These are phyloP conservation scores for Latheticus oryzae DNA, from an alignment of 2,888 invertebrate genomes.

Conservation along the genomic window DNA sequence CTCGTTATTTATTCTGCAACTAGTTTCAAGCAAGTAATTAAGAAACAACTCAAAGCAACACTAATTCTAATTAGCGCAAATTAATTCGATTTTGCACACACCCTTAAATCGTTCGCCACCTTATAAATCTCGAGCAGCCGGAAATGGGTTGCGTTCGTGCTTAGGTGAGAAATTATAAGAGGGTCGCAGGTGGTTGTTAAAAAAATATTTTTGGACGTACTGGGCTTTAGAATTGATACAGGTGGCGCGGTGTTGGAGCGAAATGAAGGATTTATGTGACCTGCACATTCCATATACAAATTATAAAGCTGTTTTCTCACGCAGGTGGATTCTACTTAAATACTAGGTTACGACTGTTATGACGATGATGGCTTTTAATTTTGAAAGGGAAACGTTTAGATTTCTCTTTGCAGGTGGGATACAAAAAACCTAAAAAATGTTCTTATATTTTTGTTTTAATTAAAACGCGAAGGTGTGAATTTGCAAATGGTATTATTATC, in stretches of 20 bases:
- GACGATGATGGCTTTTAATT: conserved; percentile 36
- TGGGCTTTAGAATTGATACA: conserved; percentile 36
- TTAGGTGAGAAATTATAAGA: conserved; percentile 38
- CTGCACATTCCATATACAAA: conserved; percentile 43
- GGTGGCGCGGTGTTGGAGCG: conserved; percentile 37
- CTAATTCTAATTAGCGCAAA: conserved; percentile 12
- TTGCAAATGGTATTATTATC: too few species aligned
- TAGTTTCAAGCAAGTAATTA: conserved; percentile 7
- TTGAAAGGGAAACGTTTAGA: conserved; percentile 12
- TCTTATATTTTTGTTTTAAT: too few species aligned
- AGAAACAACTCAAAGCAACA: conserved; percentile 1
- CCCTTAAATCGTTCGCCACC: conserved; percentile 21
- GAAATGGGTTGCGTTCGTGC: conserved; percentile 30
- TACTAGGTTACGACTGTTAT: too few species aligned
- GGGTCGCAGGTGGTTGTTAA: conserved; percentile 41
- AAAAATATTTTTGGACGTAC: conserved; percentile 37
- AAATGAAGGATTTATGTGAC: conserved; percentile 42
- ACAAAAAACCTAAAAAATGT: neutral
- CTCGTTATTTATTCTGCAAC: too few species aligned
- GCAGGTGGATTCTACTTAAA: too few species aligned
- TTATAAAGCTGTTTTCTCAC: conserved; percentile 43
- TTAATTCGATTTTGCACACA: conserved; percentile 7
- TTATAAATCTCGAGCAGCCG: conserved; percentile 32
- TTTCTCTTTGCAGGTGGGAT: conserved; percentile 23
- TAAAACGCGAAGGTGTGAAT: too few species aligned